phyloP scores from a whole-genome alignment of 1,140 invertebrate species.

The Caerostris darwini region DNA sequence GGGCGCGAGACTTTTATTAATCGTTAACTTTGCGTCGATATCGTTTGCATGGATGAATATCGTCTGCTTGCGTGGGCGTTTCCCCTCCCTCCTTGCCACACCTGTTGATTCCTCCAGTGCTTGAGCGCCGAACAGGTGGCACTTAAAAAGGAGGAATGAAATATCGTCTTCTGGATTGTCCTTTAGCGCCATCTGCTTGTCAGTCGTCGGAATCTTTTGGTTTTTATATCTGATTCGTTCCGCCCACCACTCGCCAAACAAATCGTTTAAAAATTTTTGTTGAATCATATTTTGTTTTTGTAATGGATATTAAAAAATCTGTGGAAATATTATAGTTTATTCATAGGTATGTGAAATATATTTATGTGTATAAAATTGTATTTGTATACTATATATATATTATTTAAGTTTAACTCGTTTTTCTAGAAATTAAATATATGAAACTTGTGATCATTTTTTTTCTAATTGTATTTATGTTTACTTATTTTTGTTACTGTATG shows the following conservation, averaged over 20 bases:
- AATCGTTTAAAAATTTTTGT: background rate
- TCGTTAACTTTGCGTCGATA: background rate
- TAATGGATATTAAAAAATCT: background rate
- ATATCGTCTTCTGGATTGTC: constrained; percentile 25
- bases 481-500: no score
- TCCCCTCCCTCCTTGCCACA: background rate
- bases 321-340: no score
- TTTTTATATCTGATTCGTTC: background rate
- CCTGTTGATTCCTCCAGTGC: background rate
- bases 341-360: no score
- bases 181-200: background rate
- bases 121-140: background rate
- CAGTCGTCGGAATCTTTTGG: constrained; percentile 3
- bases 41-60: background rate
- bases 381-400: no score
- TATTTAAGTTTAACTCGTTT: no score
- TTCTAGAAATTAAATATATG: no score
- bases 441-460: no score
- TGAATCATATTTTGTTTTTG: background rate
- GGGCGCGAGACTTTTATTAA: background rate
- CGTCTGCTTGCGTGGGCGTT: background rate
- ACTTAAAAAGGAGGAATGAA: background rate
- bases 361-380: no score
- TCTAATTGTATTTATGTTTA: no score
- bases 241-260: background rate